Percentiles rank a stretch among this genome's conserved stretches.
phyloP scores from a whole-genome alignment of 1,140 invertebrate genomes.

The Drosophila mauritiana region DNA sequence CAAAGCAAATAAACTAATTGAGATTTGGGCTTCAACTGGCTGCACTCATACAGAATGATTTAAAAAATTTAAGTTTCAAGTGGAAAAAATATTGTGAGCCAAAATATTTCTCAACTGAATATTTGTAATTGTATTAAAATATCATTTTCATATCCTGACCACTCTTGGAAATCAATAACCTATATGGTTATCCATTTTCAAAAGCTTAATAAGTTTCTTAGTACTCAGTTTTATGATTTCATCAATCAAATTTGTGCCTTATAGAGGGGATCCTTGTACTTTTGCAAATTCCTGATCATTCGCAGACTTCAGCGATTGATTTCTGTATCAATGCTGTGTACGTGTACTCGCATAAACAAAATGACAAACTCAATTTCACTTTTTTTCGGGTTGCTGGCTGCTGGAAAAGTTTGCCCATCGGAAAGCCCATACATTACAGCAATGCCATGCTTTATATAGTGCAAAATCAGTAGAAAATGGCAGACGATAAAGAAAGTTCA shows the following conservation, averaged over 20 bases:
- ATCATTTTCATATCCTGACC: too few relatives aligned
- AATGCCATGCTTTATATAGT: conserved; percentile 81
- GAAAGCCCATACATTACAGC: conserved; percentile 63
- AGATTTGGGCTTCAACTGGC: not conserved
- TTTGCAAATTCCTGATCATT: conserved; percentile 9
- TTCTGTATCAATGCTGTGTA: conserved; percentile 23
- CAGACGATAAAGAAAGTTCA: conserved; percentile 76
- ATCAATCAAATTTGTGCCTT: conserved; percentile 9
- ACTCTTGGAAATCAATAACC: too few relatives aligned
- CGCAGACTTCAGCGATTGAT: conserved; percentile 24
- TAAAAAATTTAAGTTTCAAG: not conserved
- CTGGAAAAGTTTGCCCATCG: conserved; percentile 55
- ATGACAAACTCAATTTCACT: conserved; percentile 78
- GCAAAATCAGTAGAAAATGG: conserved; percentile 81
- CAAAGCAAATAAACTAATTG: not conserved
- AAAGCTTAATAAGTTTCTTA: not conserved
- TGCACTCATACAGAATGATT: not conserved
- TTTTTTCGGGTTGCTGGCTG: conserved; percentile 45
- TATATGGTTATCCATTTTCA: too few relatives aligned
- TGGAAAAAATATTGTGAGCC: too few relatives aligned
- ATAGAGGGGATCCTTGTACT: not conserved
- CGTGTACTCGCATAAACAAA: conserved; percentile 59
- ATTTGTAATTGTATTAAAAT: too few relatives aligned
- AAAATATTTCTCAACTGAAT: too few relatives aligned
- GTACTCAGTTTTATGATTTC: conserved; percentile 5